phyloP scores from a whole-genome alignment of 2,797 vertebrate species.

The Tachyglossus aculeatus region DNA sequence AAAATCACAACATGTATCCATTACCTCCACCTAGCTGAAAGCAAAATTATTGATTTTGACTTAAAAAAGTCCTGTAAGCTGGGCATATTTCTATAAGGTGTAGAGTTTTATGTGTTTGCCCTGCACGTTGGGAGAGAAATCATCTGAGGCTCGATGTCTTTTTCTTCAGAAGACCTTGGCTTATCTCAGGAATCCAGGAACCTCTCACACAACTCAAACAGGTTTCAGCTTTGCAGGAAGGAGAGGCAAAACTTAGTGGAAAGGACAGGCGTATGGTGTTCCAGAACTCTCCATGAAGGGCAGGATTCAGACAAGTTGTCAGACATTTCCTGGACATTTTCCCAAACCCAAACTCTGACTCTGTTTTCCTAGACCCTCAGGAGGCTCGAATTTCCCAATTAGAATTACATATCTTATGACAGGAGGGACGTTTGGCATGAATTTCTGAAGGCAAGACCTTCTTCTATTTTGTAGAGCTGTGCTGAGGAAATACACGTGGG shows the following conservation, averaged over 20 bases:
- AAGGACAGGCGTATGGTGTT: too few species aligned
- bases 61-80: conserved; percentile 43
- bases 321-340: too few species aligned
- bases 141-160: background rate
- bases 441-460: background rate
- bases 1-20: conserved; percentile 51
- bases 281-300: too few species aligned
- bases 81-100: conserved; percentile 42
- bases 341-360: too few species aligned
- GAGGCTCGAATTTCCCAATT: too few species aligned
- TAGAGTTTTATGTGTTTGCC: conserved; percentile 34
- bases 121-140: conserved; percentile 30
- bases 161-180: background rate
- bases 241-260: too few species aligned
- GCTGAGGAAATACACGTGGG: too few species aligned
- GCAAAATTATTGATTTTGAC: conserved; percentile 66
- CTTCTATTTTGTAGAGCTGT: too few species aligned
- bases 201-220: background rate
- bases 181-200: background rate
- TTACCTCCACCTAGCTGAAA: conserved; percentile 59
- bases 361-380: too few species aligned
- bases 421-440: background rate
- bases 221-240: too few species aligned
- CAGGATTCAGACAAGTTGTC: too few species aligned
- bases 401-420: background rate